Evolutionary conservation across 1,140 invertebrate genomes (phyloP).

Genomic region (Drosophila equinoxialis): DNA sequence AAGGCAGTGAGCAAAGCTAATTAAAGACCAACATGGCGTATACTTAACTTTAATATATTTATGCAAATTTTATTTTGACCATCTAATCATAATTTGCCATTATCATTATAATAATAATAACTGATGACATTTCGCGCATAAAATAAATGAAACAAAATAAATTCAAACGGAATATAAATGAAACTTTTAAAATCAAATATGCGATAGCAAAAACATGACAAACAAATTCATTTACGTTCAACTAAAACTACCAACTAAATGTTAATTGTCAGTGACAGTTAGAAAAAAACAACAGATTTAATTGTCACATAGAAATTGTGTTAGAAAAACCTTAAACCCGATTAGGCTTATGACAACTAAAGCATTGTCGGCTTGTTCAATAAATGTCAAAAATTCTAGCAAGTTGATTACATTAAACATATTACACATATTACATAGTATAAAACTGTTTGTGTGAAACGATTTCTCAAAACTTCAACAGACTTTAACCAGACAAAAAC

Average conservation of each 20-base stretch:
- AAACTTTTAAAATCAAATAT: background rate
- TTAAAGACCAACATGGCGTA: slow-evolving; percentile 44
- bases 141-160: slow-evolving; percentile 10
- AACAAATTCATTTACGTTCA: background rate
- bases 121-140: slow-evolving; percentile 29
- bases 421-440: too few relatives aligned
- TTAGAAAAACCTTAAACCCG: background rate
- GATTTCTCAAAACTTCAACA: too few relatives aligned
- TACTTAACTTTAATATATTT: slow-evolving; percentile 8
- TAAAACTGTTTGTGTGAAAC: too few relatives aligned
- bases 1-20: slow-evolving; percentile 42
- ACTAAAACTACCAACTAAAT: background rate
- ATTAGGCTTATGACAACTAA: background rate
- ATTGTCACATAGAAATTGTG: background rate
- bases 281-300: background rate
- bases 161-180: slow-evolving; percentile 15
- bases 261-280: background rate
- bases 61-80: slow-evolving; percentile 18
- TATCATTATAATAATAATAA: slow-evolving; percentile 48
- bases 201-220: background rate
- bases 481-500: too few relatives aligned
- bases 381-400: too few relatives aligned
- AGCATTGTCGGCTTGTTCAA: background rate
- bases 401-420: too few relatives aligned
- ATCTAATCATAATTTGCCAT: slow-evolving; percentile 62